A percentile compares a stretch with the other conserved stretches of the same genome.
Conservation (phyloP, 2,888 invertebrate species). For the Incurvaria masculella region DNA sequence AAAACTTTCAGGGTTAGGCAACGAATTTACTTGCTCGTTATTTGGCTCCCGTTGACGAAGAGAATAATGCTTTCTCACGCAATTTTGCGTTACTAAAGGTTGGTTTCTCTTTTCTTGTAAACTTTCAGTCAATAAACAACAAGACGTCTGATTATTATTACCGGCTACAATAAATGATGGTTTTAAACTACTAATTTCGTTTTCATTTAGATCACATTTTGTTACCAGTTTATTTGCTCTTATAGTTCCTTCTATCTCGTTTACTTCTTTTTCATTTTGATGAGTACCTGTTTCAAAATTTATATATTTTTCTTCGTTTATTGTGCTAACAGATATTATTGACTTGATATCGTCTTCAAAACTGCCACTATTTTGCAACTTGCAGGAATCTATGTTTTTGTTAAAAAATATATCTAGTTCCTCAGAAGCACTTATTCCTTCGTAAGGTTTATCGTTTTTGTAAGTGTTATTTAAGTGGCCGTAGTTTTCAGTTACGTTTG, state of each 20-base stretch:
- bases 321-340: slow-evolving; percentile 40
- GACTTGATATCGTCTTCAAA: slow-evolving; percentile 50
- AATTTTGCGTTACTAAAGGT: slow-evolving; percentile 26
- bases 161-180: slow-evolving; percentile 28
- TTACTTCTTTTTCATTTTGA: slow-evolving; percentile 50
- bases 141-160: slow-evolving; percentile 27
- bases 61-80: slow-evolving; percentile 49
- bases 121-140: slow-evolving; percentile 43
- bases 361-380: slow-evolving; percentile 35
- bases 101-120: slow-evolving; percentile 28
- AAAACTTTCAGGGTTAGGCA: slow-evolving; percentile 40
- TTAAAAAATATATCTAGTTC: not conserved
- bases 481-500: slow-evolving; percentile 35
- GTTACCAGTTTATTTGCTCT: slow-evolving; percentile 46
- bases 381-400: not conserved
- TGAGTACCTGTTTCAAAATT: slow-evolving; percentile 34
- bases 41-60: slow-evolving; percentile 46
- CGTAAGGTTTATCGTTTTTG: not conserved
- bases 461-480: slow-evolving; percentile 38
- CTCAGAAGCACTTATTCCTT: not conserved
- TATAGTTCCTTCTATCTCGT: slow-evolving; percentile 51
- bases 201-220: slow-evolving; percentile 24
- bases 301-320: slow-evolving; percentile 34
- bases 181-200: slow-evolving; percentile 35
- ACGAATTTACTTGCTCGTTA: slow-evolving; percentile 32